These are phyloP conservation scores for Oeneis ivallda DNA, from an alignment of 2,888 invertebrate genomes.

Conservation along the genomic window DNA sequence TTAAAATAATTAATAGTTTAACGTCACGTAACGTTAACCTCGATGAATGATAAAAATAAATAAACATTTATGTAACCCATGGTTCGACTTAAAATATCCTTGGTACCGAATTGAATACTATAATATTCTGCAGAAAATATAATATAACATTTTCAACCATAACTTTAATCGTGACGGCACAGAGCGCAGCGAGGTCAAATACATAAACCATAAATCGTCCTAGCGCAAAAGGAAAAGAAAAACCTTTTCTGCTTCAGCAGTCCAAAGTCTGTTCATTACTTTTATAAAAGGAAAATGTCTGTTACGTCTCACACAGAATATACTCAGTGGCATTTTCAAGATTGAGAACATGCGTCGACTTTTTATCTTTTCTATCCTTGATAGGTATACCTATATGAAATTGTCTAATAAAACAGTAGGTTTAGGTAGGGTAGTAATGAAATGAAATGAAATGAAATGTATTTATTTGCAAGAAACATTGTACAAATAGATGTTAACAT, in stretches of 20 bases:
- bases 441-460: no score
- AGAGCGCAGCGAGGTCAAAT: slow-evolving; percentile 64
- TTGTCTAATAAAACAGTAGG: not conserved
- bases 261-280: slow-evolving; percentile 63
- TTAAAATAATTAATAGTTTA: no score
- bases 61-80: slow-evolving; percentile 12
- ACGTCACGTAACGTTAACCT: no score
- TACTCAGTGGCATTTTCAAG: slow-evolving; percentile 18
- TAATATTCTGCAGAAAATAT: slow-evolving; percentile 5
- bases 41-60: no score
- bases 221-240: slow-evolving; percentile 58
- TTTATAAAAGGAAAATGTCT: slow-evolving; percentile 46
- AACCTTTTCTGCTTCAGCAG: slow-evolving; percentile 57
- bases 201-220: slow-evolving; percentile 71
- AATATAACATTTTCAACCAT: slow-evolving; percentile 57
- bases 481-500: no score
- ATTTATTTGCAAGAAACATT: no score
- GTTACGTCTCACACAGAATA: slow-evolving; percentile 21
- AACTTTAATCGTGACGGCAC: slow-evolving; percentile 60
- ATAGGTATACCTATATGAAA: not conserved
- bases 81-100: not conserved
- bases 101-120: not conserved
- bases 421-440: no score
- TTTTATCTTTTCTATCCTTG: not conserved
- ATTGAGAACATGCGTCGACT: slow-evolving; percentile 13